These are phyloP conservation scores for Helicoverpa zea DNA, from an alignment of 1,140 invertebrate genomes.

Conservation along the genomic window DNA sequence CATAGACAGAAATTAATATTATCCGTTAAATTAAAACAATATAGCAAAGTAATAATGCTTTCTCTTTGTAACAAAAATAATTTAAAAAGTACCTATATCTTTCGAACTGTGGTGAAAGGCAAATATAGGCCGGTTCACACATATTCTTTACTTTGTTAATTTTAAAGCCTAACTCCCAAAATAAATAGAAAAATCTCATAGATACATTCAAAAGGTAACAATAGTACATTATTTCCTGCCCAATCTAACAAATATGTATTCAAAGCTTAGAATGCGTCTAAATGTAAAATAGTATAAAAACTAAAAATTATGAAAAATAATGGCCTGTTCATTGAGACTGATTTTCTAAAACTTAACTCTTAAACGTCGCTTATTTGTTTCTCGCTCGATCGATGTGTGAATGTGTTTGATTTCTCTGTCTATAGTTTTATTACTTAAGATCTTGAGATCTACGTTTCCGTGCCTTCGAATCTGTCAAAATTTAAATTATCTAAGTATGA, in stretches of 20 bases:
- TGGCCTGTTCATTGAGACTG: constrained; percentile 87
- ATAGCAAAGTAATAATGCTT: constrained; percentile 17
- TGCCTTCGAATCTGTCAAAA: constrained; percentile 50
- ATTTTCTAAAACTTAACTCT: constrained; percentile 86
- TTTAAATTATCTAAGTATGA: constrained; percentile 39
- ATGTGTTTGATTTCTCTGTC: constrained; percentile 49
- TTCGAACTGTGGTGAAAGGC: not conserved
- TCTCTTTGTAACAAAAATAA: not conserved
- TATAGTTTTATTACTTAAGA: constrained; percentile 41
- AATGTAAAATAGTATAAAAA: constrained; percentile 52
- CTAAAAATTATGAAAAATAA: constrained; percentile 80
- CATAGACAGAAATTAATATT: constrained; percentile 21
- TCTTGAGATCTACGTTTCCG: constrained; percentile 46
- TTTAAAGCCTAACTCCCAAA: not conserved
- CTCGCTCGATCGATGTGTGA: constrained; percentile 57
- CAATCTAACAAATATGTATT: constrained; percentile 59
- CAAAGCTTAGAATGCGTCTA: constrained; percentile 54
- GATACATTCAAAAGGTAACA: constrained; percentile 20
- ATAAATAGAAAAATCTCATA: not conserved
- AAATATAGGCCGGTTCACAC: not conserved
- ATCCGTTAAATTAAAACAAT: not conserved
- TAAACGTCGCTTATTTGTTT: constrained; percentile 65
- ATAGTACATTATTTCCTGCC: constrained; percentile 10
- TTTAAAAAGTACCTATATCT: not conserved
- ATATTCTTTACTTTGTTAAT: not conserved